These are phyloP conservation scores for Byasa hedistus DNA, from an alignment of 2,888 invertebrate species.

Conservation along the genomic window DNA sequence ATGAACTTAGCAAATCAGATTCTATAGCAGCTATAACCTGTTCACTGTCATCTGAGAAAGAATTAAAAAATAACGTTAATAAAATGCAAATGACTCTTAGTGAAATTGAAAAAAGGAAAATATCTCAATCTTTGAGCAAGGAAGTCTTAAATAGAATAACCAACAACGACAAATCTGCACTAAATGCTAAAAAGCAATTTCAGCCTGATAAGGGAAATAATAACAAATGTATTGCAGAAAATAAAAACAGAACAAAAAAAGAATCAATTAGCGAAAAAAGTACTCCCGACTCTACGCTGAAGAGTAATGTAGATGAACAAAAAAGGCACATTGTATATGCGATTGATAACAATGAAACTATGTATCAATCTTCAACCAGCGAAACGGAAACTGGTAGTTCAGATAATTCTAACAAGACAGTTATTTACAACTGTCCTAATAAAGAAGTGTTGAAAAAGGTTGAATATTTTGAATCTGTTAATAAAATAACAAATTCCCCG, in stretches of 20 bases:
- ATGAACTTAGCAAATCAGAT: slow-evolving; percentile 75
- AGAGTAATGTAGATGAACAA: slow-evolving; percentile 78
- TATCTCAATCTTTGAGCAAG: slow-evolving; percentile 86
- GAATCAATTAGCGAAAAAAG: slow-evolving; percentile 34
- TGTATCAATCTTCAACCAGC: slow-evolving; percentile 77
- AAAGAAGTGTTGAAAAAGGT: slow-evolving; percentile 86
- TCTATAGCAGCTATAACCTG: slow-evolving; percentile 79
- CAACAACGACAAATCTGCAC: slow-evolving; percentile 57
- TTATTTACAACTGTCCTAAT: slow-evolving; percentile 80
- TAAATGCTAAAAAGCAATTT: slow-evolving; percentile 68
- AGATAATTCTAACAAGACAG: slow-evolving; percentile 85
- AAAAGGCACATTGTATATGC: slow-evolving; percentile 48
- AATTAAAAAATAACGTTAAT: slow-evolving; percentile 71
- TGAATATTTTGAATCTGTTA: slow-evolving; percentile 88
- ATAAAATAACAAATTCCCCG: slow-evolving; percentile 71
- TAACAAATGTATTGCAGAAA: slow-evolving; percentile 19
- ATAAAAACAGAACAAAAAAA: slow-evolving; percentile 19
- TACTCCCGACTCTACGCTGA: slow-evolving; percentile 30
- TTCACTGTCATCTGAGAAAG: slow-evolving; percentile 66
- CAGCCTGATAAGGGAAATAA: slow-evolving; percentile 75
- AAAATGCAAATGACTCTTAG: slow-evolving; percentile 76
- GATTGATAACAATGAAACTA: slow-evolving; percentile 54
- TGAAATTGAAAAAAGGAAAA: slow-evolving; percentile 85
- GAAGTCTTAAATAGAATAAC: slow-evolving; percentile 84
- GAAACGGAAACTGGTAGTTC: slow-evolving; percentile 87